Evolutionary conservation across 1,140 invertebrate species (phyloP).

Genomic region (Drosophila murphyi): DNA sequence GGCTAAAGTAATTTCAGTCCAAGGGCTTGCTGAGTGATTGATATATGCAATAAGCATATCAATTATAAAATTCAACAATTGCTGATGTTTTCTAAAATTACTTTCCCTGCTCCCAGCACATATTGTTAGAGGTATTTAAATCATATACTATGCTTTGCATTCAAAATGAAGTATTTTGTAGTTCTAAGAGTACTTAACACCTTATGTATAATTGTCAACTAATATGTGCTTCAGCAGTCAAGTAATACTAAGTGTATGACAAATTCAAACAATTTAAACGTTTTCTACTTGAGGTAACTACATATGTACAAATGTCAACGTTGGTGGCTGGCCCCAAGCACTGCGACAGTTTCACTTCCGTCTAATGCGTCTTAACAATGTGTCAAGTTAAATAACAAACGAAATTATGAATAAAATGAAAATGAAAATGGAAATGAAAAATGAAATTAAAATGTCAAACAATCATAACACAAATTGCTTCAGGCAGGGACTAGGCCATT

Average conservation of each 20-base stretch:
- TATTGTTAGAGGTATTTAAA: too few relatives aligned
- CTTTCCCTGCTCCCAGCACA: too few relatives aligned
- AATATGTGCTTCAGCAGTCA: not conserved
- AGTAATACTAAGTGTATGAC: not conserved
- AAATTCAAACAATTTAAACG: not conserved
- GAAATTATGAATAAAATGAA: slow-evolving; percentile 32
- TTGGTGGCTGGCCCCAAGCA: not conserved
- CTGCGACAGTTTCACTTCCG: slow-evolving; percentile 34
- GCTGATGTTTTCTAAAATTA: too few relatives aligned
- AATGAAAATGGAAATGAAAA: slow-evolving; percentile 34
- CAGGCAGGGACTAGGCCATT: slow-evolving; percentile 48
- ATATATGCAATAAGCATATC: not conserved
- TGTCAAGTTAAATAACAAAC: slow-evolving; percentile 48
- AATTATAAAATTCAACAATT: not conserved
- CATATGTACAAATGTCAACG: slow-evolving; percentile 13
- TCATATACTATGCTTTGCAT: too few relatives aligned
- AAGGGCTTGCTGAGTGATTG: slow-evolving; percentile 26
- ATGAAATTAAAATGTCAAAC: slow-evolving; percentile 33
- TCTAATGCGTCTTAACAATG: slow-evolving; percentile 12
- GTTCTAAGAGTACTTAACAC: too few relatives aligned
- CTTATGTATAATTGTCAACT: too few relatives aligned
- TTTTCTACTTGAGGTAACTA: slow-evolving; percentile 15
- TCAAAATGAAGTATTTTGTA: too few relatives aligned
- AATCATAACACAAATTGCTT: slow-evolving; percentile 28
- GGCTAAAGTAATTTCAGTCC: slow-evolving; percentile 52